phyloP scores from a whole-genome alignment of 1,140 invertebrate species.

The Atta cephalotes region DNA sequence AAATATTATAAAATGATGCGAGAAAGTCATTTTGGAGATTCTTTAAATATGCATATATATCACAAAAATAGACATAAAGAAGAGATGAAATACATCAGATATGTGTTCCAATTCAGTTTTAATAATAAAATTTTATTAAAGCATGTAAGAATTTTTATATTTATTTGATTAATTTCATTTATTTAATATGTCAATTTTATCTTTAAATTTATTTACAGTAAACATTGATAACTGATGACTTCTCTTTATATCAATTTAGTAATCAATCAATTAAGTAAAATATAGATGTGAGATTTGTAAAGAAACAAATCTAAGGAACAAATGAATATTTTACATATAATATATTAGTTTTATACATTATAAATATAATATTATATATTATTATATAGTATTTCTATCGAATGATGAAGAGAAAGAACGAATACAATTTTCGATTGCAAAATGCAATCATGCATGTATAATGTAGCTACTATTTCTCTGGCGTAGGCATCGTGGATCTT shows the following conservation, averaged over 20 bases:
- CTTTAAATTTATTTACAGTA: background rate
- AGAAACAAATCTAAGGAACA: background rate
- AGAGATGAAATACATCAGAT: background rate
- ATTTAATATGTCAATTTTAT: background rate
- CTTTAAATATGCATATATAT: background rate
- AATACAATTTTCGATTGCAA: constrained; percentile 6
- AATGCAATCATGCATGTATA: constrained; percentile 41
- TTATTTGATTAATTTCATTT: background rate
- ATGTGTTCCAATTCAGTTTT: background rate
- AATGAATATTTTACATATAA: background rate
- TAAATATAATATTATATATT: background rate
- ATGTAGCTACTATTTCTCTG: constrained; percentile 63
- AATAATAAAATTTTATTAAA: background rate
- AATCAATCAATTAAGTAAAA: no score
- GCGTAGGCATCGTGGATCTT: constrained; percentile 35
- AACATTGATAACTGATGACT: background rate
- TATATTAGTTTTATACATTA: no score
- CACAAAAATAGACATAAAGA: background rate
- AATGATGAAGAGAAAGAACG: background rate
- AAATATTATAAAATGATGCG: background rate
- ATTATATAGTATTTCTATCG: background rate
- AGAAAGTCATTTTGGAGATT: background rate
- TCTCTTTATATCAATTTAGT: background rate
- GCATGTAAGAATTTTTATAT: background rate
- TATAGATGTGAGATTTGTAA: background rate